phyloP scores from a whole-genome alignment of 2,888 invertebrate genomes.

The Sinelater perroti region DNA sequence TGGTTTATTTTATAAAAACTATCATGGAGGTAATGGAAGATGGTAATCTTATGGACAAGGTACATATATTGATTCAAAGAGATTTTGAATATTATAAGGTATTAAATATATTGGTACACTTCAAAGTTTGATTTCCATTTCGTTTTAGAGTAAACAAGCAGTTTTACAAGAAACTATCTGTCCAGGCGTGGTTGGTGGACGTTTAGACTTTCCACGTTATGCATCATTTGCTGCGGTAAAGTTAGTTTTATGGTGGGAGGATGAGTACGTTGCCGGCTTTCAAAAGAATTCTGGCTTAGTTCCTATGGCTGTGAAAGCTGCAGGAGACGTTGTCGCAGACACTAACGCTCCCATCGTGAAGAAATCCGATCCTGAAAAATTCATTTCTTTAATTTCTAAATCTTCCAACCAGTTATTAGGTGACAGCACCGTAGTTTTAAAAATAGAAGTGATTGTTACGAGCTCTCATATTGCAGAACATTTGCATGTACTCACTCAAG shows the following conservation, averaged over 20 bases:
- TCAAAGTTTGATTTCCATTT: slow-evolving; percentile 11
- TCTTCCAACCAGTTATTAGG: slow-evolving; percentile 77
- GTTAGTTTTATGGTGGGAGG: slow-evolving; percentile 87
- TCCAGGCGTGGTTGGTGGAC: slow-evolving; percentile 80
- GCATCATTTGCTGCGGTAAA: slow-evolving; percentile 87
- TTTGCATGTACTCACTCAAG: slow-evolving; percentile 80
- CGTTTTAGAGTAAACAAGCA: slow-evolving; percentile 53
- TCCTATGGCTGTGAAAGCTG: slow-evolving; percentile 46
- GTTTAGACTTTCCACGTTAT: slow-evolving; percentile 82
- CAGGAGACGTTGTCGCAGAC: slow-evolving; percentile 61
- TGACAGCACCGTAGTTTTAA: slow-evolving; percentile 48
- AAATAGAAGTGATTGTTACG: background rate
- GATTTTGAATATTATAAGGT: slow-evolving; percentile 88
- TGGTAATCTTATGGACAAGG: slow-evolving; percentile 88
- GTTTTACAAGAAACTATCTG: slow-evolving; percentile 83
- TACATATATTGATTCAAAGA: slow-evolving; percentile 81
- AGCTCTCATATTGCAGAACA: slow-evolving; percentile 66
- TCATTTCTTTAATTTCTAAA: slow-evolving; percentile 74
- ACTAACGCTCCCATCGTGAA: slow-evolving; percentile 66
- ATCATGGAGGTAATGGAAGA: slow-evolving; percentile 89
- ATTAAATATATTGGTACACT: slow-evolving; percentile 41
- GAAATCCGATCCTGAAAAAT: slow-evolving; percentile 80
- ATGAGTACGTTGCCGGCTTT: slow-evolving; percentile 81
- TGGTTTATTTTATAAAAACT: slow-evolving; percentile 44
- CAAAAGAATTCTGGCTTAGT: slow-evolving; percentile 69